Evolutionary conservation across 53 echinoderm and acorn worm genomes (phyloP).

Genomic region (Hippasteria phrygiana): DNA sequence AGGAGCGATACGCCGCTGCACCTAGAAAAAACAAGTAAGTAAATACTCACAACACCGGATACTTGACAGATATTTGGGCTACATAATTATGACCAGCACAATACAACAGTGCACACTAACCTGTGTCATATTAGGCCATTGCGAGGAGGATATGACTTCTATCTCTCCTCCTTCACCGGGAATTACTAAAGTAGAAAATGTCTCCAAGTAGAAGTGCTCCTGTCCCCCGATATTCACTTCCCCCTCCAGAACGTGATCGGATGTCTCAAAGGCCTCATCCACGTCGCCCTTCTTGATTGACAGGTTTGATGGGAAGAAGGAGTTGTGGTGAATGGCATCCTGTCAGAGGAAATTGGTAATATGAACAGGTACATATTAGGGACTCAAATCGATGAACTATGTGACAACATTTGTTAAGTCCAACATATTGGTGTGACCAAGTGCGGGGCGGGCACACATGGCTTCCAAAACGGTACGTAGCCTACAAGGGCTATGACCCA

Average conservation of each 20-base stretch:
- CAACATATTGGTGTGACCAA: no score
- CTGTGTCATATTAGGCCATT: conserved; percentile 73
- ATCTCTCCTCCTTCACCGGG: conserved; percentile 86
- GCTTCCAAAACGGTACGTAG: no score
- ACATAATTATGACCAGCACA: no score
- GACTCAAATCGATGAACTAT: no score
- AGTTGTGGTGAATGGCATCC: conserved; percentile 86
- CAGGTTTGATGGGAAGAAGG: conserved; percentile 51
- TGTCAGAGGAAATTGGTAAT: not conserved
- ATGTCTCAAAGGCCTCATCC: conserved; percentile 67
- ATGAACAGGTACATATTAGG: no score
- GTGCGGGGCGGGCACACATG: no score
- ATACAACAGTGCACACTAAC: conserved; percentile 62
- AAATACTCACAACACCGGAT: no score
- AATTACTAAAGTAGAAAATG: conserved; percentile 72
- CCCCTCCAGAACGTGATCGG: conserved; percentile 87
- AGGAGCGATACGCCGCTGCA: no score
- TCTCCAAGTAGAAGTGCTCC: conserved; percentile 96
- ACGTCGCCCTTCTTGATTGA: conserved; percentile 68
- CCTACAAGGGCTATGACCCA: no score
- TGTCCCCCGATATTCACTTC: conserved; percentile 85
- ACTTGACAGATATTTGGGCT: no score
- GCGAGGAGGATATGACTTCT: conserved; percentile 77
- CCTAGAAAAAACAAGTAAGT: no score
- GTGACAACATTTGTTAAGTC: no score